Evolutionary conservation across 2,888 invertebrate genomes (phyloP), one percentile per base, ranked within the genome.

Genomic region (Hirtodrosophila histrioides): DNA sequence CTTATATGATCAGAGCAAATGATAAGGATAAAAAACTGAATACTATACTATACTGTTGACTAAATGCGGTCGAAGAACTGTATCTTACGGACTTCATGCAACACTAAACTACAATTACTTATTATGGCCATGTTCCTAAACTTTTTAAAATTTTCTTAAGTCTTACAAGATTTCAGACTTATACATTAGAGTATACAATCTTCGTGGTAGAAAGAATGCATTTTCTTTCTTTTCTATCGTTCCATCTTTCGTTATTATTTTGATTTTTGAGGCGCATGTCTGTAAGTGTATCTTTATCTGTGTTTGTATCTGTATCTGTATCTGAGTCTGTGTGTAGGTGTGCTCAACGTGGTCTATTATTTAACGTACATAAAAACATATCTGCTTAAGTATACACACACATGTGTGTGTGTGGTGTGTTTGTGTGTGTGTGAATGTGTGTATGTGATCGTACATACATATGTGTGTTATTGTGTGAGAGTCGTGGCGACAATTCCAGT

Each of bases 401-500:
- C 12, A 46, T 50, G 3, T 40, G 45, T 41, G 37, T 56, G 11
- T 40, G 27, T 9, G 6, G 45, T 39, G 24, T 54, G 11, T 35
- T 9, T 17, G 29, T 39, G 17, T 27, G 44, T 45, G 39, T 55
- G 27, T 67, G 57, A 17, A 17, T 17, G 17, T 17, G 17, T 17
- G 17, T 17, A 17, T 60, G 51, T 66, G 46, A 71, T 46, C 54
- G 37, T 39, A 27, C 27, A 27, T 27, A 27, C 6, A 6, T 27
- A 27, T 27, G 6, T 2, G 27, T 27, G 6, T 27, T 27, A 27
- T 27, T 27, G 5, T 27, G 4, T 27, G 27, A 27, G 27, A 5
- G 1, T 71, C 55, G 66, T 69, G 55, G 67, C 67, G 72, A 82
- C 80, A 79, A 83, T 83, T 88, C 87, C 86, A 87, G 80, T 86